A percentile compares a stretch with the other conserved stretches of the same genome.
Evolutionary conservation across 2,888 invertebrate genomes (phyloP).

Genomic region (Tanypteryx hageni): DNA sequence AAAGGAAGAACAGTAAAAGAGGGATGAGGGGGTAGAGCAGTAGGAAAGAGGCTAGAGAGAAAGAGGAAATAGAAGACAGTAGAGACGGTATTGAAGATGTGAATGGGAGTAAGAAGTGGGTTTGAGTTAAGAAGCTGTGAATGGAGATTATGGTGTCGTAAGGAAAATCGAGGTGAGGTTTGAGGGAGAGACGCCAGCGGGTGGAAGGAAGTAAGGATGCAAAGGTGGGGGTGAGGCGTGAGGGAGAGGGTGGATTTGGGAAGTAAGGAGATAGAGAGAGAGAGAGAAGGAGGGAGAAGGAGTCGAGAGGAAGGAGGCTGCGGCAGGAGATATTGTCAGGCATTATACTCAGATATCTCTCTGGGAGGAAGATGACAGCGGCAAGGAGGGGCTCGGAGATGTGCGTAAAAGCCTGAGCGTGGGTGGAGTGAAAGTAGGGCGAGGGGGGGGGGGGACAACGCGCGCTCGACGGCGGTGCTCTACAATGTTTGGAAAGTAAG

Average conservation of each 20-base stretch:
- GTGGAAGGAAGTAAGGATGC: constrained; percentile 5
- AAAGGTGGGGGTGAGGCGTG: not conserved
- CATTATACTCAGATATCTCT: constrained; percentile 42
- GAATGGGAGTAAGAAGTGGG: not conserved
- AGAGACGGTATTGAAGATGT: not conserved
- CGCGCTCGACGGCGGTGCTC: constrained; percentile 4
- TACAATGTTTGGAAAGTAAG: constrained; percentile 40
- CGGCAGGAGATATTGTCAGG: constrained; percentile 58
- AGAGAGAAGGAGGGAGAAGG: not conserved
- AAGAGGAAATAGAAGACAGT: not conserved
- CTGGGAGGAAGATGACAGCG: not conserved
- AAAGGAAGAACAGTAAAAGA: not conserved
- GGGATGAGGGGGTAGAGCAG: not conserved
- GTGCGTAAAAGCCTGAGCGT: not conserved
- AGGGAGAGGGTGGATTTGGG: constrained; percentile 11
- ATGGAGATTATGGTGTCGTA: constrained; percentile 61
- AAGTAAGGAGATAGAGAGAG: not conserved
- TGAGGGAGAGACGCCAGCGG: not conserved
- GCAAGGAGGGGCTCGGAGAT: not conserved
- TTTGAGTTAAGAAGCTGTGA: constrained; percentile 10
- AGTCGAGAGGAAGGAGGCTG: not conserved
- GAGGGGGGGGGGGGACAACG: not conserved
- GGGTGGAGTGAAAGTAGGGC: not conserved
- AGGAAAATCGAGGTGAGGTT: constrained; percentile 12
- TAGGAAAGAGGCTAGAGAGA: not conserved